Conservation (phyloP, 2,797 vertebrate species). For the Lophotriccus pileatus region DNA sequence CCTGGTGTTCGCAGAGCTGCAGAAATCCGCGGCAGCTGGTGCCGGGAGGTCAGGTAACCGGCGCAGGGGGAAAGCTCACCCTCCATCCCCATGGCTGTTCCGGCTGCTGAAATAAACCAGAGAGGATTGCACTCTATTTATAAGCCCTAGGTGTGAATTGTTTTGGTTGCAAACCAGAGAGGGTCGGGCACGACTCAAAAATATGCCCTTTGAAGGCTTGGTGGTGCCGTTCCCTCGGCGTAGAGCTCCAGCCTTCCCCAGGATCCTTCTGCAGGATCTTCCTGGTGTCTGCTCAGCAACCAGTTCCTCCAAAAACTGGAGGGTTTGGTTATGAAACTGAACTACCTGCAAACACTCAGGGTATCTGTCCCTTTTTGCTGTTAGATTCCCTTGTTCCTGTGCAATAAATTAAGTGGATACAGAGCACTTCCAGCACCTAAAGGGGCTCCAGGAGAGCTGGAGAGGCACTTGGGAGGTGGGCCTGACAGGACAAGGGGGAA, state of each 20-base stretch:
- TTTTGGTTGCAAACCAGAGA: slow-evolving; percentile 30
- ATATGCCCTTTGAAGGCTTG: neutral
- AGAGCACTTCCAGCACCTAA: neutral
- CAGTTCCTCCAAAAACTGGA: neutral
- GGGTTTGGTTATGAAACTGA: neutral
- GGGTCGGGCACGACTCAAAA: neutral
- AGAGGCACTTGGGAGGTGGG: neutral
- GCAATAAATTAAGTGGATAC: accelerated
- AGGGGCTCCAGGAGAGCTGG: neutral
- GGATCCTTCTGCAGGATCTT: neutral
- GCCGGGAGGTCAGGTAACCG: slow-evolving; percentile 53
- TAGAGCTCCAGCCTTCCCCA: neutral
- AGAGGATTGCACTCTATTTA: slow-evolving; percentile 35
- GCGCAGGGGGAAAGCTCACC: slow-evolving; percentile 17
- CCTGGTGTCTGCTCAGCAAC: neutral
- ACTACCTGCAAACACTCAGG: neutral
- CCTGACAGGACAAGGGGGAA: neutral
- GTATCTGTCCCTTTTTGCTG: neutral
- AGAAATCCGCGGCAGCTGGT: slow-evolving; percentile 58
- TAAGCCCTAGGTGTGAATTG: slow-evolving; percentile 57
- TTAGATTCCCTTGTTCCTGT: accelerated
- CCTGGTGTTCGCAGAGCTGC: neutral
- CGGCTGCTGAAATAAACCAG: slow-evolving; percentile 43
- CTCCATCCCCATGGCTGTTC: slow-evolving; percentile 25
- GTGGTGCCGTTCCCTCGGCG: neutral